Percentiles rank a stretch among this genome's conserved stretches.
phyloP scores from a whole-genome alignment of 2,113 vertebrate genomes.

The Xiphias gladius region DNA sequence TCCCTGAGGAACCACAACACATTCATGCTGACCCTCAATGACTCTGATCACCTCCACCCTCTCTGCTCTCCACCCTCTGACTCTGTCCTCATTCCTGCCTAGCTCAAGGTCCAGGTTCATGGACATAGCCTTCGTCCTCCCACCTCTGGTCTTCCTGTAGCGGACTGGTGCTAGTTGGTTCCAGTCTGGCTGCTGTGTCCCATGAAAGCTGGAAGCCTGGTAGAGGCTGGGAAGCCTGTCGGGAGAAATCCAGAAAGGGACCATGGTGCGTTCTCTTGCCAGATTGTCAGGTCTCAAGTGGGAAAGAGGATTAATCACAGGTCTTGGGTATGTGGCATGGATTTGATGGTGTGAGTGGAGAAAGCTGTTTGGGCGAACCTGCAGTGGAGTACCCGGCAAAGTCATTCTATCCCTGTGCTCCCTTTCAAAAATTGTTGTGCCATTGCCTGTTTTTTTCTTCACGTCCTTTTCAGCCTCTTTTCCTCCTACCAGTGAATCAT shows the following conservation, averaged over 20 bases:
- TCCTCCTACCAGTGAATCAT: background rate
- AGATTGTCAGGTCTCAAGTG: conserved; percentile 20
- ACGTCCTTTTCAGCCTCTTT: conserved; percentile 1
- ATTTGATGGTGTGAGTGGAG: conserved; percentile 57
- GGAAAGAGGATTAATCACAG: conserved; percentile 7
- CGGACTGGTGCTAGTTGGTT: conserved; percentile 81
- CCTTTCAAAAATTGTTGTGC: background rate
- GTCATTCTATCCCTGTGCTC: background rate
- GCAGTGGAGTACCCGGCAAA: background rate
- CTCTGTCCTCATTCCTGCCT: conserved; percentile 30
- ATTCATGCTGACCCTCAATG: conserved; percentile 18
- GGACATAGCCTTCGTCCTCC: conserved; percentile 76
- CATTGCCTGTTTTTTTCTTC: background rate
- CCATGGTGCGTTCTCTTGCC: conserved; percentile 14
- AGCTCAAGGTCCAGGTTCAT: conserved; percentile 78
- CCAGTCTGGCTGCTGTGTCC: conserved; percentile 50
- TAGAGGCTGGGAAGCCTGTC: conserved; percentile 32
- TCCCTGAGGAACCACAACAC: conserved; percentile 42
- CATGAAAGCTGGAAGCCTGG: conserved; percentile 14
- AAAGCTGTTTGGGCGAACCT: conserved; percentile 58
- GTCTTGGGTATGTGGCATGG: conserved; percentile 15
- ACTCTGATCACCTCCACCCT: conserved; percentile 63
- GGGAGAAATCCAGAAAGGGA: conserved; percentile 66
- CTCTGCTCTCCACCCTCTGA: conserved; percentile 43
- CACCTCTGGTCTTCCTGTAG: conserved; percentile 84